Evolutionary conservation across 1,140 invertebrate species (phyloP).

Genomic region (Drosophila pseudoobscura): DNA sequence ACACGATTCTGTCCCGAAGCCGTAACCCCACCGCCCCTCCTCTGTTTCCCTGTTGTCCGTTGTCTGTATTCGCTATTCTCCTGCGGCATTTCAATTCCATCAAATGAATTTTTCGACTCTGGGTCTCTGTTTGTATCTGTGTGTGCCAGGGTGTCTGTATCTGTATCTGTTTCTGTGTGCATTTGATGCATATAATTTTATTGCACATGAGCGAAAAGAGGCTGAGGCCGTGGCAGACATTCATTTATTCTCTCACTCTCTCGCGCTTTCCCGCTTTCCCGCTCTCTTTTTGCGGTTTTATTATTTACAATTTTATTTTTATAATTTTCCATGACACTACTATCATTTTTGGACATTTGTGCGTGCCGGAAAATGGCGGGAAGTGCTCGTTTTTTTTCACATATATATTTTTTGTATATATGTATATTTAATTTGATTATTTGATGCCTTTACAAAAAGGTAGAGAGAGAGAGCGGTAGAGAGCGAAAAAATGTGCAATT

Average conservation of each 20-base stretch:
- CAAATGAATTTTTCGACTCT: slow-evolving; percentile 51
- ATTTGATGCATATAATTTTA: slow-evolving; percentile 78
- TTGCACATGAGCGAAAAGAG: slow-evolving; percentile 46
- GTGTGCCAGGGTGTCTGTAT: slow-evolving; percentile 4
- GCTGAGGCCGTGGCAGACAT: slow-evolving; percentile 1
- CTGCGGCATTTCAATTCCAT: slow-evolving; percentile 62
- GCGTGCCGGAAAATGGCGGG: slow-evolving; percentile 51
- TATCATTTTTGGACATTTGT: slow-evolving; percentile 61
- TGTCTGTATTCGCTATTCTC: slow-evolving; percentile 28
- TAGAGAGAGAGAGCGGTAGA: slow-evolving; percentile 23
- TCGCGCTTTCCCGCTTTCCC: too few species aligned
- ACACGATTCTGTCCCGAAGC: slow-evolving; percentile 35
- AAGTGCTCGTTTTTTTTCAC: slow-evolving; percentile 39
- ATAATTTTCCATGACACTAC: slow-evolving; percentile 49
- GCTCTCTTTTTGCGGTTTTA: slow-evolving; percentile 61
- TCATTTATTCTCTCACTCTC: slow-evolving; percentile 40
- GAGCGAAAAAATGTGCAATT: slow-evolving; percentile 45
- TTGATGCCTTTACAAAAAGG: slow-evolving; percentile 58
- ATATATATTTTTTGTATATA: slow-evolving; percentile 44
- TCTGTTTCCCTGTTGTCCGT: slow-evolving; percentile 9
- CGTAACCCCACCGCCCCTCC: not conserved
- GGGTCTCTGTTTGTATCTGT: slow-evolving; percentile 3
- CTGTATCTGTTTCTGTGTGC: slow-evolving; percentile 37
- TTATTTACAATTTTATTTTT: slow-evolving; percentile 76
- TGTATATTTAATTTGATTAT: slow-evolving; percentile 80